Evolutionary conservation across 2,797 vertebrate genomes (phyloP), one percentile per base, ranked within the genome.

Genomic region (Hemibagrus guttatus): DNA sequence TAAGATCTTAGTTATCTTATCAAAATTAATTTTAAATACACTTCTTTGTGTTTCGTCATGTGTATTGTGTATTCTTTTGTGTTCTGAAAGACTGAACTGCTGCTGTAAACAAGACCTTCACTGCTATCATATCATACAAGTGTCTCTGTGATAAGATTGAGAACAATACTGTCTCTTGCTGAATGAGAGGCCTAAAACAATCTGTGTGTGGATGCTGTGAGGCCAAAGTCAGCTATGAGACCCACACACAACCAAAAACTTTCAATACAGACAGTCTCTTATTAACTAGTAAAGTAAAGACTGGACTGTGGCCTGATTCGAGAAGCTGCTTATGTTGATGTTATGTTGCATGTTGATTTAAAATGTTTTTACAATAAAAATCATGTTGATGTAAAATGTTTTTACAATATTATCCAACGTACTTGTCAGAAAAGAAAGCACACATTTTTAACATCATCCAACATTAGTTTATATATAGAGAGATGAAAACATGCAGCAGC

Each of bases 161-260:
- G 23, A 79, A 84, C 46, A 64, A n/a, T 84, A 49, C 74, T 84
- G 74, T 78, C 82, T 80, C 63, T 35, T 84, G 68, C 63, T 69
- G 31, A 87, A 79, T 63, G 74, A 11, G 28, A 71, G 39, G 75
- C 56, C 79, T 80, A 81, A 58, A 83, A 69, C 61, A 54, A 35
- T 71, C 86, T 58, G 81, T 49, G 79, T 72, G 85, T 71, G 64
- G n/a, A 81, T 49, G 79, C 85, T 74, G 66, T 81, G 61, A 74
- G 54, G 66, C 84, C 78, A 52, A 86, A 81, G 68, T 86, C 68
- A 75, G 66, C 56, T 72, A 78, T 12, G 72, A 21, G 5, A 59
- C 59, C 26, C 23, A 61, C 61, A 14, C 61, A 64, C 26, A 23
- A 21, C 46, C 61, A 83, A 64, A 82, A 83, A 23, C 85, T 83